These are phyloP conservation scores for Plusia festucae DNA, from an alignment of 2,888 invertebrate species.

Conservation along the genomic window DNA sequence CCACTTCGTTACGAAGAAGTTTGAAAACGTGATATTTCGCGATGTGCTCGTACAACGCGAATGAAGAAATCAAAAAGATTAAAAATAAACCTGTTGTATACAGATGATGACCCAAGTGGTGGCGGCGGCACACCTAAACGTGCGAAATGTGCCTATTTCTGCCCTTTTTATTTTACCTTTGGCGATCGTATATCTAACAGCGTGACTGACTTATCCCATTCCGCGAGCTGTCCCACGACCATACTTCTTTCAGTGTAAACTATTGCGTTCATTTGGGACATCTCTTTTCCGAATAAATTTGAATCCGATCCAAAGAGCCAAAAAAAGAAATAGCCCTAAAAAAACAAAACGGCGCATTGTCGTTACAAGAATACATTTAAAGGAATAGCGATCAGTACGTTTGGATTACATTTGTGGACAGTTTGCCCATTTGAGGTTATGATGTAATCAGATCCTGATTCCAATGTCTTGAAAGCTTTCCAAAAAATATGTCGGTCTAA, in stretches of 20 bases:
- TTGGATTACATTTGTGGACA: conserved; percentile 24
- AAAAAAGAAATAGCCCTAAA: conserved; percentile 18
- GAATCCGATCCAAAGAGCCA: conserved; percentile 12
- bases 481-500: conserved; percentile 33
- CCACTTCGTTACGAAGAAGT: conserved; percentile 25
- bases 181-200: conserved; percentile 43
- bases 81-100: conserved; percentile 59
- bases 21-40: conserved; percentile 25
- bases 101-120: conserved; percentile 46
- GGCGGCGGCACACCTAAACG: conserved; percentile 40
- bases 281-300: conserved; percentile 23
- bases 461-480: conserved; percentile 38
- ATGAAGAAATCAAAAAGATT: conserved; percentile 55
- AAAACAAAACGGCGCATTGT: conserved; percentile 12
- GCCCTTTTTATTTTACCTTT: conserved; percentile 53
- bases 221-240: conserved; percentile 25
- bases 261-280: conserved; percentile 31
- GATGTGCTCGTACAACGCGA: conserved; percentile 26
- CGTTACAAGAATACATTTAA: conserved; percentile 26
- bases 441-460: conserved; percentile 41
- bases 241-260: conserved; percentile 38
- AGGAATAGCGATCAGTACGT: conserved; percentile 19
- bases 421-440: conserved; percentile 40
- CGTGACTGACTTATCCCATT: conserved; percentile 54
- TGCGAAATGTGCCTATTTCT: conserved; percentile 55